Base-by-base conservation (phyloP, 1,140 invertebrate species). In the Apis cerana region DNA sequence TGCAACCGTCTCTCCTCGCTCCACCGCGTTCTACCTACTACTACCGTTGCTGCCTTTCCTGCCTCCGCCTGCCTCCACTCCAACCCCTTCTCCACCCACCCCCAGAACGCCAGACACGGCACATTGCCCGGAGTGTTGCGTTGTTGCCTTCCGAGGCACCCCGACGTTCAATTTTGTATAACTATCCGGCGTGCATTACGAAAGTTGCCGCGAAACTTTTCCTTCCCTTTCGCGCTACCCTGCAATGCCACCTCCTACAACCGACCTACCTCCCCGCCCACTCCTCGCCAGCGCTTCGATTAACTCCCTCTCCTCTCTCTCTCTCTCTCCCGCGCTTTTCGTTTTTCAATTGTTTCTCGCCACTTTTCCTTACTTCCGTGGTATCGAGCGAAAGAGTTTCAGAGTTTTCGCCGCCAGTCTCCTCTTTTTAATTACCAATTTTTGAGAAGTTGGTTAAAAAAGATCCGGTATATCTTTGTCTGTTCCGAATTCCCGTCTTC, bases 141-240 rank as follows among this genome's bases (percentile, higher is more conserved):
- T 86, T 89, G 89, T 89, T 89, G 89, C 89, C 85, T 89, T 84
- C 81, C 86, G 77, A 88, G 80, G 86, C 84, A 79, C 88, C 86
- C 88, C 89, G 85, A 85, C 88, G 89, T 89, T 90, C 86, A 90
- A 90, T 90, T 90, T 90, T 90, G 88, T 89, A 90, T 90, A 89
- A 87, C 88, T 89, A 89, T 87, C 86, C 88, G 86, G 88, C 89
- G 86, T 87, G 87, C 89, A 87, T 90, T 90, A 90, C 89, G 88
- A 90, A 91, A 91, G 85, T 90, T 84, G 79, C 83, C 81, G 81
- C 88, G 87, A 89, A 89, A 88, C 86, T 89, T 88, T 79, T 85
- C 82, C 88, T 82, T 58, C 80, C 79, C 56, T 59, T 43, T 77
- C 79, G 48, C 80, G 50, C 64, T 64, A 59, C 64, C 76, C 65